Conservation (phyloP, 2,797 vertebrate genomes). For the Periparus ater region DNA sequence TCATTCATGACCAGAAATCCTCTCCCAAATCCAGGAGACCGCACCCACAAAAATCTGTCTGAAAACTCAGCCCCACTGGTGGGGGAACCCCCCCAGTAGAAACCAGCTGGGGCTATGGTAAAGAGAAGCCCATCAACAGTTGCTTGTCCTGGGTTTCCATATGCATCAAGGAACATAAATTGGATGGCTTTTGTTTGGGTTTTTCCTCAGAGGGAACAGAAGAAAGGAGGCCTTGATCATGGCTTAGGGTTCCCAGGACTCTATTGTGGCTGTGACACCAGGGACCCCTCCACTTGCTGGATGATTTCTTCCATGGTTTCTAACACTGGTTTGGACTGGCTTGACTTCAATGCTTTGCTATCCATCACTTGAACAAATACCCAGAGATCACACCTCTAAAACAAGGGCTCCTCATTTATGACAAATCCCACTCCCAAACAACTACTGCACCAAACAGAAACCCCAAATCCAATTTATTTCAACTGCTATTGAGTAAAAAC, state of each 20-base stretch:
- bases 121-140: background rate
- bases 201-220: background rate
- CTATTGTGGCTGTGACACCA: background rate
- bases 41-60: background rate
- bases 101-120: background rate
- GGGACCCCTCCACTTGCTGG: background rate
- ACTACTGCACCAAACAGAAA: background rate
- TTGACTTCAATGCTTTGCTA: background rate
- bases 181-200: background rate
- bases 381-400: background rate
- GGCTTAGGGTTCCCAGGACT: background rate
- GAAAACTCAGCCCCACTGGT: background rate
- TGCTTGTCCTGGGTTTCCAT: background rate
- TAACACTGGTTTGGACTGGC: background rate
- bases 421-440: background rate
- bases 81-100: fast-evolving
- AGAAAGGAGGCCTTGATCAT: background rate
- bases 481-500: background rate
- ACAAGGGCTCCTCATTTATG: background rate
- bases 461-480: background rate
- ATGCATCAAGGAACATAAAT: fast-evolving
- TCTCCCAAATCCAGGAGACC: background rate
- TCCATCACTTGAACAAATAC: background rate
- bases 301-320: background rate
- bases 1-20: background rate